Base-by-base conservation (phyloP, 2,797 vertebrate genomes). In the Melanotaenia pygmaea region DNA sequence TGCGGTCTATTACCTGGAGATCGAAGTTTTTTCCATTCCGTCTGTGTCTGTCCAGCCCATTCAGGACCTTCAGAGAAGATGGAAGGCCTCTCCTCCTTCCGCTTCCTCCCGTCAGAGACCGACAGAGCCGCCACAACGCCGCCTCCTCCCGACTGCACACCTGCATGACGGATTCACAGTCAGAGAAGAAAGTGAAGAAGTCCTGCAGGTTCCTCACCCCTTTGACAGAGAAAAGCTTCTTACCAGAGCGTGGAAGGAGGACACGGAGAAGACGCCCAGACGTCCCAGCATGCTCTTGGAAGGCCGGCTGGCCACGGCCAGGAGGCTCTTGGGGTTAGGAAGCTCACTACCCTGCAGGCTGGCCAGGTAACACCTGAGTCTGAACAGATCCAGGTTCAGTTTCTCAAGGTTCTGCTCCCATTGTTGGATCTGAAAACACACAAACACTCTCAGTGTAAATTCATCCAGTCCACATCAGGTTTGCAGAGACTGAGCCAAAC, bases 381-480 rank as follows among this genome's bases (percentile, higher is more conserved):
- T 92, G 93, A 98, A 99, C 69, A 98, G 93, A 38, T 97, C 97
- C 94, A 97, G 94, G 90, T 97, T 96, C 84, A 98, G 96, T 59
- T 96, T 95, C 90, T 99, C 97, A 92, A 98, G 93, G 88, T 98
- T 98, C 93, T 97, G 97, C 65, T 98, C 97, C 97, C 97, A 99
- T 70, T 97, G 97, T 85, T 95, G 95, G 84, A 98, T 98, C 97
- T 99, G 86, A 74, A 45, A 28, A 51, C 45, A 60, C n/a, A 53
- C 11, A 38, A 38, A 38, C 12, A 38, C 38, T 13, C 11, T 38
- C 38, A 14, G 12, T 13, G 38, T 38, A 38, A 38, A 38, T 38
- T 14, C 38, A 38, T 14, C 38, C 38, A 37, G 12, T 4, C 12
- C 38, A 14, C 12, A 38, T 38, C 38, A 13, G 38, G 38, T 38